Percentiles rank a stretch among this genome's conserved stretches.
phyloP scores from a whole-genome alignment of 2,113 vertebrate species.

The Copsychus sechellarum region DNA sequence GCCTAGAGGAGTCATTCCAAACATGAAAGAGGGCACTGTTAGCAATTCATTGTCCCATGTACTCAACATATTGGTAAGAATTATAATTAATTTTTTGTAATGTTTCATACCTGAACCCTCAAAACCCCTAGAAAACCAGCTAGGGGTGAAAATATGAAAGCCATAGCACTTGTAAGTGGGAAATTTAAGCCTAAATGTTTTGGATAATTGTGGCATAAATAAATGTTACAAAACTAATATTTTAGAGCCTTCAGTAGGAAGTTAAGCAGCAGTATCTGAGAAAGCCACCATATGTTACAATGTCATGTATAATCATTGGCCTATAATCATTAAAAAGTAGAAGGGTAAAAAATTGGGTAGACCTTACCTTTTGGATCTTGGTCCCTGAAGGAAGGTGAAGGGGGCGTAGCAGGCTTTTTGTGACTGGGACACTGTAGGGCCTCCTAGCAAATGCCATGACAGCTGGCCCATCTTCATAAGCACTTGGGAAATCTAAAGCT shows the following conservation, averaged over 20 bases:
- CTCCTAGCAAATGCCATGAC: conserved; percentile 56
- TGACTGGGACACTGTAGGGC: conserved; percentile 79
- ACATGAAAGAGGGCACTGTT: neutral
- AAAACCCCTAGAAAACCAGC: neutral
- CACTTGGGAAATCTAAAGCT: conserved; percentile 5
- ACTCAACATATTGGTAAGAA: neutral
- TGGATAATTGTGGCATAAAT: neutral
- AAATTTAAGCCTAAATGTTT: neutral
- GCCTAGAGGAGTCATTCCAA: neutral
- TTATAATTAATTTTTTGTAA: neutral
- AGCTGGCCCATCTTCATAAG: conserved; percentile 42
- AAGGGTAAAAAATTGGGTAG: neutral
- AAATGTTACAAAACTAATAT: neutral
- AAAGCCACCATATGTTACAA: neutral
- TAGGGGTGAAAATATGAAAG: neutral
- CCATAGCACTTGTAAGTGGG: neutral
- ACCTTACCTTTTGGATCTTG: conserved; percentile 77
- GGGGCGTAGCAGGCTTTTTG: conserved; percentile 22
- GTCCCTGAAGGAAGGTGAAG: conserved; percentile 29
- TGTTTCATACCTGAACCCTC: neutral
- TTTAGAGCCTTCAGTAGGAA: neutral
- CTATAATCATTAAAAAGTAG: neutral
- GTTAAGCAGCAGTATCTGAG: neutral
- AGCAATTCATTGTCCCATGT: neutral
- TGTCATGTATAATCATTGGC: neutral